Percentiles rank a stretch among this genome's conserved stretches.
These are phyloP conservation scores for Cynaeus angustus DNA, from an alignment of 2,888 invertebrate species.

Conservation along the genomic window DNA sequence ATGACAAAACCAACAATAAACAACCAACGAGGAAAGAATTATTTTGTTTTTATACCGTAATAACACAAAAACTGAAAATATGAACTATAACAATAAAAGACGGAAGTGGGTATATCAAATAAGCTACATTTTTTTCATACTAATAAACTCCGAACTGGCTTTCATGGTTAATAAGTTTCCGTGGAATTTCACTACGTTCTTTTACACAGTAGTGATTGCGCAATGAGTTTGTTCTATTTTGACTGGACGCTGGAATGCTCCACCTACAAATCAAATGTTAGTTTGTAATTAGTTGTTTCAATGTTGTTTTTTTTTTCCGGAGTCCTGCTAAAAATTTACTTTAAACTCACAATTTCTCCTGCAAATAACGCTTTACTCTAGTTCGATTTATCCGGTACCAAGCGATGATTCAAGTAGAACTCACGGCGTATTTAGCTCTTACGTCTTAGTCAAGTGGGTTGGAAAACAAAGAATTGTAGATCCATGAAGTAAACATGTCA, in stretches of 20 bases:
- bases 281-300: too few relatives aligned
- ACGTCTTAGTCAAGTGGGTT: constrained; percentile 15
- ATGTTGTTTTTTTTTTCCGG: too few relatives aligned
- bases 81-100: constrained; percentile 35
- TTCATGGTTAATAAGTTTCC: not conserved
- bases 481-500: constrained; percentile 19
- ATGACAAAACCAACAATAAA: constrained; percentile 37
- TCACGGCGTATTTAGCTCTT: too few relatives aligned
- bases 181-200: too few relatives aligned
- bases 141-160: constrained; percentile 6
- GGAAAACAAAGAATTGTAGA: constrained; percentile 11
- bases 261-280: too few relatives aligned
- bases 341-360: too few relatives aligned
- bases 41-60: constrained; percentile 40
- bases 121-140: constrained; percentile 14
- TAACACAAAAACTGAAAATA: constrained; percentile 38
- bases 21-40: constrained; percentile 36
- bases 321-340: too few relatives aligned
- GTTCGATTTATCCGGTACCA: too few relatives aligned
- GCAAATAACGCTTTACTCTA: too few relatives aligned
- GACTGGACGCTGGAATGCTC: too few relatives aligned
- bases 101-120: constrained; percentile 17
- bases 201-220: too few relatives aligned
- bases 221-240: too few relatives aligned
- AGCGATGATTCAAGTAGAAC: not conserved